Base-by-base conservation (phyloP, 2,113 vertebrate species). In the Mustela lutreola region DNA sequence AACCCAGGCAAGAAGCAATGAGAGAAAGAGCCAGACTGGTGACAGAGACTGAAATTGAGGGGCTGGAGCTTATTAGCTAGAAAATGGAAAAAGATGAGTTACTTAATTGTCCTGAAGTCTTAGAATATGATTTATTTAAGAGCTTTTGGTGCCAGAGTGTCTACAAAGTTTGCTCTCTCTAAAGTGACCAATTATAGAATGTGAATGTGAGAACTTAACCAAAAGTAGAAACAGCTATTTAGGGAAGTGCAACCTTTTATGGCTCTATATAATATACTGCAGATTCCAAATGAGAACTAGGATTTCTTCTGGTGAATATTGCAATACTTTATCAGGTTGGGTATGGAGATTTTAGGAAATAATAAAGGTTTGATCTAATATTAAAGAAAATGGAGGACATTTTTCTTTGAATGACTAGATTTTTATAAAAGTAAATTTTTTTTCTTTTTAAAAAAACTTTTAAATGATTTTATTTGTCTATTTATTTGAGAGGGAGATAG, bases 381-480 rank as follows among this genome's bases (percentile, higher is more conserved):
- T 79, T 75, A 58, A 53, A 81, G 5, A 80, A 85, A 71, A 5
- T 15, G 28, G 53, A 65, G 73, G 10, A 28, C 8, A 71, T 70
- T 80, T 89, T 91, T 91, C 15, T 21, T 63, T 62, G 9, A 21
- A 12, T 24, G 31, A 58, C 26, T 90, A 79, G 15, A 31, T 48
- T 94, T 70, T 89, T 67, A 62, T 16, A n/a, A n/a, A 91, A 89
- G n/a, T 70, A 96, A 89, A 62, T 36, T 94, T 91, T 48, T 26
- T 78, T 48, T 26, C 42, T 76, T 19, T 70, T 70, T 70, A 4
- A 2, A 33, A 33, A 67, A 14, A 16, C 15, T 16, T 33, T 33
- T 7, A 33, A 67, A 67, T 7, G 14, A 65, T 33, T 65, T 65
- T 65, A 31, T 15, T 50, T 53, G 50, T 16, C 16, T 65, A 33